Evolutionary conservation across 2,888 invertebrate genomes (phyloP).

Genomic region (Galeruca laticollis): DNA sequence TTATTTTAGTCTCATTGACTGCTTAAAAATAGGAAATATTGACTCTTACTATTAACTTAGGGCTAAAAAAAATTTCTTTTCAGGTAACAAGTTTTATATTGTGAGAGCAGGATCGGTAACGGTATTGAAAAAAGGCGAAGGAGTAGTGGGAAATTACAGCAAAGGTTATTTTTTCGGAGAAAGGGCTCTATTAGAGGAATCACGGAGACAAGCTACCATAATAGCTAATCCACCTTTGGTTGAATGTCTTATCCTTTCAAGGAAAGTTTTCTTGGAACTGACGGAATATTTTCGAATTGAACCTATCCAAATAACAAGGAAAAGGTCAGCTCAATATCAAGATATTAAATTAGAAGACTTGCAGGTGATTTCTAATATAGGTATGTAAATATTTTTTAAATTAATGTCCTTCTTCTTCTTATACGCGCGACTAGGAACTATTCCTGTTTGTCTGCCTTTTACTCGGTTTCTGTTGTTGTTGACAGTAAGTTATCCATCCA

Average conservation of each 20-base stretch:
- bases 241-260: conserved; percentile 86
- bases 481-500: no score
- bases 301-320: not conserved
- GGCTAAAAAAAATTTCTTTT: conserved; percentile 11
- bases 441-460: no score
- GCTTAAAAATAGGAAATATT: no score
- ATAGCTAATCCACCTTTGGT: conserved; percentile 81
- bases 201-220: conserved; percentile 86
- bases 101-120: conserved; percentile 85
- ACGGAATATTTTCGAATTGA: conserved; percentile 24
- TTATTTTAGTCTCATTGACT: no score
- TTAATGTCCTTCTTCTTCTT: no score
- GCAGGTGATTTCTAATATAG: conserved; percentile 6
- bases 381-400: no score
- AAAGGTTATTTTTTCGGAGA: conserved; percentile 41
- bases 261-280: conserved; percentile 75
- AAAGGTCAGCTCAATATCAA: conserved; percentile 66
- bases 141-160: conserved; percentile 4
- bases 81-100: conserved; percentile 87
- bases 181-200: conserved; percentile 77
- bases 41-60: no score
- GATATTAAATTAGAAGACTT: conserved; percentile 38
- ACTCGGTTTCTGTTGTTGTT: no score
- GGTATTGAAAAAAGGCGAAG: conserved; percentile 73
- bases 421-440: no score